Evolutionary conservation across 2,888 invertebrate genomes (phyloP), one percentile per base, ranked within the genome.

Genomic region (Lissonota sp.): DNA sequence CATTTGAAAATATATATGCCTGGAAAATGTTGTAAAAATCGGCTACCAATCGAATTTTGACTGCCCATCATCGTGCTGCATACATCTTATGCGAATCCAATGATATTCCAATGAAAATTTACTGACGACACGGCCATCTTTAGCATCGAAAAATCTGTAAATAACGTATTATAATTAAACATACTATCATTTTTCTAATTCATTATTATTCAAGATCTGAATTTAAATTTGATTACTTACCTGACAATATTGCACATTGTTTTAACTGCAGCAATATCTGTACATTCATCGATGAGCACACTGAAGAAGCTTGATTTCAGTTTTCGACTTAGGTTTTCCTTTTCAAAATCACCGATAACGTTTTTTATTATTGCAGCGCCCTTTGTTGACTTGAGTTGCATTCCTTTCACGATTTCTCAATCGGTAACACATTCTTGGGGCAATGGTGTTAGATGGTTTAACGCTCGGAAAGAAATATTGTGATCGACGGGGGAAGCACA

Each of bases 381-480:
- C 79, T 86, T 86, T n/a, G 83, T 86, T 66, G 85, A 62, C 58
- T 84, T 84, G n/a, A 87, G 73, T 70, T 84, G 70, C 63, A 86
- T 76, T 80, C 84, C 77, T 69, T 86, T 53, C 0, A 82, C 62
- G 79, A 86, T 80, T 83, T 86, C 37, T 14, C 66, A 86, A 84
- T 87, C 86, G 39, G 83, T 63, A 51, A 86, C 76, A 83, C 83
- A 74, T 12, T 84, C 83, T 83, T 86, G 86, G 16, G 87, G 71
- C 69, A 88, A 40, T 6, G 62, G 63, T n/a, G 44, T 46, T 39
- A 76, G 40, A 44, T 72, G 76, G 39, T 80, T 42, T 26, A 76
- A 44, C 5, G 16, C 57, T 14, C 40, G 12, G 57, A 72, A 80
- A 4, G 76, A 7, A 37, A 72, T 37, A 12, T 76, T 67, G n/a